Base-by-base conservation (phyloP, 92 coral and sea anemone species). In the Pocillopora meandrina region DNA sequence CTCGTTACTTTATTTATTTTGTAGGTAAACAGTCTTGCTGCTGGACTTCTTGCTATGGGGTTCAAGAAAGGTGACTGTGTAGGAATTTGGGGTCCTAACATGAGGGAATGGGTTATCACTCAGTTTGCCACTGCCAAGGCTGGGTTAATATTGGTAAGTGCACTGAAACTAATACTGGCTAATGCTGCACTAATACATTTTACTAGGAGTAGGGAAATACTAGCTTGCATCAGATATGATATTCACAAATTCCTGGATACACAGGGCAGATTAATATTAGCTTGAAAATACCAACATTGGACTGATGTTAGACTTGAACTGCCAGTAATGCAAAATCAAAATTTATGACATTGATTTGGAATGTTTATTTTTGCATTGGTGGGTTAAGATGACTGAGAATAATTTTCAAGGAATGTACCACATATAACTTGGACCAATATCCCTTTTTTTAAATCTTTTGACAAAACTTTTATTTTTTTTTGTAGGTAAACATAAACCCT, bases 41-140 rank as follows among this genome's bases (percentile, higher is more conserved):
- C 98, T 56, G 94, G 99, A 36, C 90, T 97, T n/a, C 80, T 91
- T 56, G 95, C 97, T 10, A 79, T 97, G 73, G 99, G 99, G 2
- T 73, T 97, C 34, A 81, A 88, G 89, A 94, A 79, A 88, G 99
- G 99, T 68, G 99, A 97, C 23, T 90, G 99, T 74, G 97, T 97
- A 19, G 99, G 98, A 42, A 92, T 97, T 21, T 97, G 99, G 99
- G 99, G 98, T 47, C 99, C 99, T 34, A 97, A 97, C 83, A 88
- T 87, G 70, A 91, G 98, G 73, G 99, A 92, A 65, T 97, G 99
- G 99, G 87, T 97, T 65, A 73, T 97, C 34, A 94, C 99, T 78
- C 99, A 97, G 91, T 97, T 94, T 93, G 98, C 97, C 31, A 95
- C 99, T 13, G 99, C 97, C 34, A 95, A 92, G 82, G 98, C 92